Percentiles rank a stretch among this genome's conserved stretches.
These are phyloP conservation scores for Drosophila vallismaia DNA, from an alignment of 2,888 invertebrate species.

Conservation along the genomic window DNA sequence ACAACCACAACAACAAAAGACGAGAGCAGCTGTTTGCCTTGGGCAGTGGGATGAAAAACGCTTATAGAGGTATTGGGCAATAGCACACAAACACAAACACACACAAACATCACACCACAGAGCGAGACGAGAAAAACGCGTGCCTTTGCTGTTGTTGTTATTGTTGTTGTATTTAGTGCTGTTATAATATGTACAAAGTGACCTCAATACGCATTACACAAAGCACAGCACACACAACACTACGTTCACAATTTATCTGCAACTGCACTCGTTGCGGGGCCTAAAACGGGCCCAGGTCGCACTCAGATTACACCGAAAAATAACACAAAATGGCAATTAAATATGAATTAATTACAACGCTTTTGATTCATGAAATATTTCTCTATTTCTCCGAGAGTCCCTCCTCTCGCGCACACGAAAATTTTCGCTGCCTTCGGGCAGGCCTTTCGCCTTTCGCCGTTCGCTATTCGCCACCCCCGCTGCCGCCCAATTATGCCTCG, in stretches of 20 bases:
- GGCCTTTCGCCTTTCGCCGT: constrained; percentile 1
- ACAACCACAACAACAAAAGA: constrained; percentile 44
- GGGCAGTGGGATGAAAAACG: constrained; percentile 65
- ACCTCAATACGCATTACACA: constrained; percentile 60
- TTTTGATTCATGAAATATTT: constrained; percentile 73
- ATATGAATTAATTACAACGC: constrained; percentile 73
- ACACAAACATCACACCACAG: constrained; percentile 23
- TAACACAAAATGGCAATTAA: constrained; percentile 65
- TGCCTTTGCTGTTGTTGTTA: constrained; percentile 33
- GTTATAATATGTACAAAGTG: constrained; percentile 54
- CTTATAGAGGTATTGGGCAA: constrained; percentile 49
- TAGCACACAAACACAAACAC: background rate
- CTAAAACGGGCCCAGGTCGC: constrained; percentile 19
- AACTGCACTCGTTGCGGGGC: constrained; percentile 23
- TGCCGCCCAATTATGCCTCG: constrained; percentile 55
- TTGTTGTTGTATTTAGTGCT: constrained; percentile 8
- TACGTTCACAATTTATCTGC: constrained; percentile 9
- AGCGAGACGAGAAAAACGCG: constrained; percentile 24
- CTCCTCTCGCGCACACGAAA: constrained; percentile 30
- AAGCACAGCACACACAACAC: constrained; percentile 19
- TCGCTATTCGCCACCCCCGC: background rate
- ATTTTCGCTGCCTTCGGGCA: constrained; percentile 21
- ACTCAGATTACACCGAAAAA: constrained; percentile 19
- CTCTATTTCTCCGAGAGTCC: constrained; percentile 28
- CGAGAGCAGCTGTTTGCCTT: constrained; percentile 78